Evolutionary conservation across 2,888 invertebrate species (phyloP).

Genomic region (Heliconius ethilla): DNA sequence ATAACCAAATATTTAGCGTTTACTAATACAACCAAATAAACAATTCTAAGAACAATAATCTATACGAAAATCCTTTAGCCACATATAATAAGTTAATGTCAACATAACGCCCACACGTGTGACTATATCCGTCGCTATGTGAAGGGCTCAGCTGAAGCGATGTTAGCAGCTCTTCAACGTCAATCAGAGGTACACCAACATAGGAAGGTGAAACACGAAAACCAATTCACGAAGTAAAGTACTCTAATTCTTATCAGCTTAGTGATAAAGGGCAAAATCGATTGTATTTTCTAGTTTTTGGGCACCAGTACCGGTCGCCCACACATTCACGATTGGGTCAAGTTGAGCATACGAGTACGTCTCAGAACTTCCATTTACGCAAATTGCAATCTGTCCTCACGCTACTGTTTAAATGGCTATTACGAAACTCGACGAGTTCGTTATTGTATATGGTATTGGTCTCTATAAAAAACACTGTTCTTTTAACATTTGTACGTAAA

Average conservation of each 20-base stretch:
- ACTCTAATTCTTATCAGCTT: not conserved
- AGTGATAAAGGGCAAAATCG: conserved; percentile 9
- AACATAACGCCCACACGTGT: conserved; percentile 28
- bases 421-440: conserved; percentile 15
- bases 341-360: conserved; percentile 54
- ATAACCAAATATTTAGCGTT: not conserved
- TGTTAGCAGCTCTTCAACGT: conserved; percentile 39
- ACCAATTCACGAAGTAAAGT: not conserved
- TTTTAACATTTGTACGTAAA: not conserved
- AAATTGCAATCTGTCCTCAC: conserved; percentile 50
- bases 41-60: not conserved
- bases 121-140: conserved; percentile 23
- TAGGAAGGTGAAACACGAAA: conserved; percentile 3
- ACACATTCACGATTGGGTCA: conserved; percentile 60
- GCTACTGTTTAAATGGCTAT: conserved; percentile 34
- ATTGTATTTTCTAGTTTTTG: conserved; percentile 19
- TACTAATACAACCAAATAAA: not conserved
- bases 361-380: conserved; percentile 59
- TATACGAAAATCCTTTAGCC: not conserved
- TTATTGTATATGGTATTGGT: not conserved
- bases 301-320: conserved; percentile 47
- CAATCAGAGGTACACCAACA: conserved; percentile 31
- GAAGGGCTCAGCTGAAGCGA: conserved; percentile 32
- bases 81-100: conserved; percentile 18
- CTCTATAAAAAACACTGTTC: not conserved